Evolutionary conservation across 1,140 invertebrate genomes (phyloP), one percentile per base, ranked within the genome.

Genomic region (Diorhabda sublineata): DNA sequence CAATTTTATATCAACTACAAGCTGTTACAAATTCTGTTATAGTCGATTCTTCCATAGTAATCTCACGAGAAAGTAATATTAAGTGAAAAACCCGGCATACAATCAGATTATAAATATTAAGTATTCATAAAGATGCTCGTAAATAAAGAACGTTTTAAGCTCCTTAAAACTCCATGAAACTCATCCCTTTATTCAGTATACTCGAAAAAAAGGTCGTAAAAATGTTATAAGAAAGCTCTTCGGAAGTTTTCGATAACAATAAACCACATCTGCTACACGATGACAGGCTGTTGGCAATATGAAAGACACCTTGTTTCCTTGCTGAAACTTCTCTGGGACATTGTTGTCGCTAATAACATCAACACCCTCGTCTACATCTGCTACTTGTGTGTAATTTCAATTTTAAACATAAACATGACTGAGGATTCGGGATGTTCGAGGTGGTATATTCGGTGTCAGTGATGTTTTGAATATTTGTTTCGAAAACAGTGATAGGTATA

Each of bases 231-330:
- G 42, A 42, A 43, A 11, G 43, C 43, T 9, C 7, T 62, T 62
- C 43, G 43, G 9, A 62, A 62, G 42, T 58, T 65, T 64, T 58
- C 64, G 56, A 65, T 65, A 8, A 65, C 64, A 65, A 65, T 65
- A 65, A 65, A 65, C 57, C 64, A 65, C 64, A 65, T 65, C 64
- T 56, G 64, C 47, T 42, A n/a, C 52, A 7, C 64, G 42, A 26
- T 65, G 64, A 3, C 64, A 65, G n/a, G 3, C 64, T 65, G 64
- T 58, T 65, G 64, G 56, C 52, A 65, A 65, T 58, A 65, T 65
- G 64, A 47, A 65, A 65, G 64, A 65, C 52, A 65, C 64, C 64
- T 65, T 65, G 64, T 65, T 61, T 47, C 64, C 47, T 65, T 58
- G 64, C 42, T 42, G 8, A 65, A 41, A 65, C 26, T 65, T 58